Conservation (phyloP, 2,113 vertebrate species). For the Calonectris borealis region DNA sequence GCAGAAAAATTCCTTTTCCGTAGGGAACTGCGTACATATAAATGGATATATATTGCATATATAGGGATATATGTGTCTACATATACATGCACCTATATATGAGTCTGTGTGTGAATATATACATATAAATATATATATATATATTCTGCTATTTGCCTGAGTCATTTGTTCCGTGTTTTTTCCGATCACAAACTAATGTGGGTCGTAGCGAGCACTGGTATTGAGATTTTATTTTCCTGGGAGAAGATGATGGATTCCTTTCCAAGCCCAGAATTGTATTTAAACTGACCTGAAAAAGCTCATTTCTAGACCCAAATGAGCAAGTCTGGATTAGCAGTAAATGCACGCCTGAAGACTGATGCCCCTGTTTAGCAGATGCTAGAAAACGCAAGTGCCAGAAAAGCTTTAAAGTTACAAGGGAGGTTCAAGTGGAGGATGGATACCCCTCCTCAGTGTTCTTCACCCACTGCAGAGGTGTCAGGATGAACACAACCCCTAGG, state of each 20-base stretch:
- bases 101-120: neutral
- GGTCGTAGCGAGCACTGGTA: fast-evolving
- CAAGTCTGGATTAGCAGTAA: neutral
- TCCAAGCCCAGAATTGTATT: neutral
- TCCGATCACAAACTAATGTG: fast-evolving
- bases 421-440: neutral
- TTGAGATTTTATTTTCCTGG: no score
- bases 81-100: neutral
- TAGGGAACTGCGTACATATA: no score
- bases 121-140: neutral
- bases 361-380: no score
- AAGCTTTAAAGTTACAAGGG: neutral
- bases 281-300: neutral
- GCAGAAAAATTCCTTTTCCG: neutral
- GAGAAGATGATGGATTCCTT: no score
- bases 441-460: neutral
- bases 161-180: neutral
- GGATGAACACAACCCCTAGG: neutral
- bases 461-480: neutral
- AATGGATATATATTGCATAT: neutral
- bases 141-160: neutral
- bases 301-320: neutral
- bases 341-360: no score
- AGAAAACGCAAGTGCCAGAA: neutral
- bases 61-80: no score